Evolutionary conservation across 2,113 vertebrate species (phyloP), one percentile per base, ranked within the genome.

Genomic region (Heterotilapia buettikoferi): DNA sequence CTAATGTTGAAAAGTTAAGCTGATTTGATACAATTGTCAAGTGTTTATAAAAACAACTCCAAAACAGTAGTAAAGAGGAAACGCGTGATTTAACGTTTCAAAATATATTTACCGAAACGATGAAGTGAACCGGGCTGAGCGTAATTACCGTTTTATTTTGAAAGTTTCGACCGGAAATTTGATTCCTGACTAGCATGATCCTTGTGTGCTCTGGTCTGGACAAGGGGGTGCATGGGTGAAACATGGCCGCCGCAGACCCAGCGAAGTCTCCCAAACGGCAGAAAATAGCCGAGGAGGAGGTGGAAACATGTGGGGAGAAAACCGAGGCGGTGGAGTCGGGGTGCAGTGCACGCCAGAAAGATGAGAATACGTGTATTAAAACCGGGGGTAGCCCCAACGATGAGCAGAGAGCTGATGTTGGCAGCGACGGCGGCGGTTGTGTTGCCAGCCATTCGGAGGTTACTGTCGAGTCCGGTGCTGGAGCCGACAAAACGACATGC

Each of bases 191-290:
- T 89, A 76, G 79, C 86, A 68, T 85, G 91, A 91, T 88, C 80
- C 80, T 53, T 59, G 84, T 91, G 86, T 59, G 89, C 82, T 83
- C 82, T 88, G 91, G 94, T 86, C 82, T 90, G 91, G 94, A 85
- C 89, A 87, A 88, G 91, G 89, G 89, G 94, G 90, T 94, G 90
- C 91, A 94, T 94, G 92, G 93, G 93, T 89, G 92, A 95, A 97
- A 97, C 86, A 97, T 97, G 96, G 96, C 96, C 82, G 94, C 94
- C 93, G 92, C 92, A 92, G 90, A 95, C 92, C 91, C 92, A 68
- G 80, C 94, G 83, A 95, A 94, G 82, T 91, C 92, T 90, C 91
- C 93, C 1, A 84, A 90, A 86, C 89, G 82, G 84, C 89, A 88
- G 82, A 89, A 95, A 81, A 87, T 84, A 88, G 80, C 61, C 13